Conservation (phyloP, 2,888 invertebrate genomes). For the Aleiodes testaceus region DNA sequence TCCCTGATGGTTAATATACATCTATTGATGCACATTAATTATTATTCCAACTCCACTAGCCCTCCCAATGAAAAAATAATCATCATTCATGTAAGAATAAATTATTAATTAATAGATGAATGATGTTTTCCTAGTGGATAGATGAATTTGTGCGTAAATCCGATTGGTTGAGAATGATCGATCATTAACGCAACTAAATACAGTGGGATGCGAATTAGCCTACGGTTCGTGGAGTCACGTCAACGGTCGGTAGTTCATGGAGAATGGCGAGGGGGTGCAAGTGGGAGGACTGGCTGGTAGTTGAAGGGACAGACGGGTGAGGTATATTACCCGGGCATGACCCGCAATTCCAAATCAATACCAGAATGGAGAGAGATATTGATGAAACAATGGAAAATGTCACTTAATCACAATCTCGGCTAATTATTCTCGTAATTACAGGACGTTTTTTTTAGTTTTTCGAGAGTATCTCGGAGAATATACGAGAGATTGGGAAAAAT, state of each 20-base stretch:
- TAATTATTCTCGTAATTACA: too few species aligned
- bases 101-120: constrained; percentile 6
- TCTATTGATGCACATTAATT: constrained; percentile 10
- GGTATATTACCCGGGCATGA: constrained; percentile 50
- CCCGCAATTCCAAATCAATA: constrained; percentile 53
- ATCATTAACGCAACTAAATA: constrained; percentile 42
- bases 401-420: too few species aligned
- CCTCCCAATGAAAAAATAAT: too few species aligned
- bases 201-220: constrained; percentile 39
- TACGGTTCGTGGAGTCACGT: constrained; percentile 42
- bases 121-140: constrained; percentile 9
- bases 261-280: constrained; percentile 10
- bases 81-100: too few species aligned
- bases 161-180: constrained; percentile 39
- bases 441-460: too few species aligned
- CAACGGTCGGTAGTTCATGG: constrained; percentile 35
- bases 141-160: constrained; percentile 23
- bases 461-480: too few species aligned
- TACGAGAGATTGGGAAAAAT: too few species aligned
- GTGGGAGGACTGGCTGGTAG: background rate
- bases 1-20: background rate
- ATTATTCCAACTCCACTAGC: too few species aligned
- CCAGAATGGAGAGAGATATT: constrained; percentile 46
- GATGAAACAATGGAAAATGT: constrained; percentile 35
- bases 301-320: constrained; percentile 39